Base-by-base conservation (phyloP, 2,113 vertebrate species). In the Lycocorax pyrrhopterus region DNA sequence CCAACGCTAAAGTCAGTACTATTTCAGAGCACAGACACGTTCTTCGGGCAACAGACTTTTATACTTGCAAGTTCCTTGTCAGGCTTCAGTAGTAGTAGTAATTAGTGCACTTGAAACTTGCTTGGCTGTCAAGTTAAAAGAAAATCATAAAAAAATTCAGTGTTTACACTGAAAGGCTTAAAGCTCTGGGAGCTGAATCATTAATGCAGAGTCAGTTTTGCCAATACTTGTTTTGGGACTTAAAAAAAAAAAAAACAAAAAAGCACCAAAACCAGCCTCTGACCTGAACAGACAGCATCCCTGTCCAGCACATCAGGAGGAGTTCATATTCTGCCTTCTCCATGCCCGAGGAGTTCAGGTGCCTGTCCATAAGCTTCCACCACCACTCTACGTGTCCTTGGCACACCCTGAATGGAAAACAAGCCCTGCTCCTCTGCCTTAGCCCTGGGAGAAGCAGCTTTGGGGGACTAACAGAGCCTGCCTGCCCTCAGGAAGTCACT, bases 111-210 rank as follows among this genome's bases (percentile, higher is more conserved):
- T 89, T 95, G 66, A 67, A 94, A 91, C 68, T 94, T 79, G 82
- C 53, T 96, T 96, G 74, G 84, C 56, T 77, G 72, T 90, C 73
- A 80, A 83, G 83, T 78, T 79, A 15, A 62, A 90, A 93, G 71
- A 84, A 80, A 37, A 66, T 82, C 10, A 13, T 83, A 17, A 71
- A 90, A 90, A 84, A 91, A 59, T 81, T 90, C 90, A 87, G 75
- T 96, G 59, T 87, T 95, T 66, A 60, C 69, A 88, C 72, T 74
- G 91, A 67, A 96, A 95, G 88, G 93, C 92, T 94, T 78, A 87
- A 53, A 74, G 59, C 30, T 73, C 87, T 52, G 62, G 55, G 83
- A 96, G 82, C 12, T 62, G 77, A 79, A 26, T 67, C 33, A 19
- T 81, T 71, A 94, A 72, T 52, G 58, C 53, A 47, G 89, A 92